Percentiles rank a stretch among this genome's conserved stretches.
These are phyloP conservation scores for Rhabdomys pumilio DNA, from an alignment of 2,797 vertebrate genomes.

Conservation along the genomic window DNA sequence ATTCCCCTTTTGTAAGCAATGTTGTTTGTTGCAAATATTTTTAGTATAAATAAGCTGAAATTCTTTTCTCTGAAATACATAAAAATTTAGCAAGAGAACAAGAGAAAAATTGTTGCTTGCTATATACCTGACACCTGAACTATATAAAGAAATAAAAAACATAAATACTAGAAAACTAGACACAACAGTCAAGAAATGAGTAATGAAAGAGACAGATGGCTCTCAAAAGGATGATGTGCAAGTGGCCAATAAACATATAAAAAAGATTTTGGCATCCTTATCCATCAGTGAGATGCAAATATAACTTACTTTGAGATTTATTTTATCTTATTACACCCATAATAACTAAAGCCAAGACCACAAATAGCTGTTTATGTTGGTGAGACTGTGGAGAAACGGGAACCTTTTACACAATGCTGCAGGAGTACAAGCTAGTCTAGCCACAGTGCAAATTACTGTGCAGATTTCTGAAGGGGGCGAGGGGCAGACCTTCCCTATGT, in stretches of 20 bases:
- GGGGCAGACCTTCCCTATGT: background rate
- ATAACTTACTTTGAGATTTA: background rate
- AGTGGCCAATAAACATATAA: background rate
- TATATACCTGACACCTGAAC: background rate
- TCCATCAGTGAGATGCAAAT: background rate
- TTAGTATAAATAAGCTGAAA: background rate
- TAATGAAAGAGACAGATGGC: background rate
- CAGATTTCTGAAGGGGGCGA: background rate
- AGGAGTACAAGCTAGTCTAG: background rate
- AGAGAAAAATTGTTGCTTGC: background rate
- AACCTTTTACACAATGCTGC: background rate
- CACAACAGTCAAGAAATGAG: background rate
- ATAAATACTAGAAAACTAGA: background rate
- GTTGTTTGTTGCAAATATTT: background rate
- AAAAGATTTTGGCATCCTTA: background rate
- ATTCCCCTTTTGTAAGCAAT: background rate
- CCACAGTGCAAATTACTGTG: background rate
- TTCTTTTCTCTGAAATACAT: background rate
- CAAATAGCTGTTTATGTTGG: background rate
- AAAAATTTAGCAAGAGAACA: background rate
- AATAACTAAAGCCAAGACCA: background rate
- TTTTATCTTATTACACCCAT: background rate
- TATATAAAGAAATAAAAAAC: background rate
- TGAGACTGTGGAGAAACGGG: background rate
- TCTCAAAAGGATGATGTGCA: background rate